phyloP scores from a whole-genome alignment of 2,797 vertebrate genomes.

The Characodon lateralis region DNA sequence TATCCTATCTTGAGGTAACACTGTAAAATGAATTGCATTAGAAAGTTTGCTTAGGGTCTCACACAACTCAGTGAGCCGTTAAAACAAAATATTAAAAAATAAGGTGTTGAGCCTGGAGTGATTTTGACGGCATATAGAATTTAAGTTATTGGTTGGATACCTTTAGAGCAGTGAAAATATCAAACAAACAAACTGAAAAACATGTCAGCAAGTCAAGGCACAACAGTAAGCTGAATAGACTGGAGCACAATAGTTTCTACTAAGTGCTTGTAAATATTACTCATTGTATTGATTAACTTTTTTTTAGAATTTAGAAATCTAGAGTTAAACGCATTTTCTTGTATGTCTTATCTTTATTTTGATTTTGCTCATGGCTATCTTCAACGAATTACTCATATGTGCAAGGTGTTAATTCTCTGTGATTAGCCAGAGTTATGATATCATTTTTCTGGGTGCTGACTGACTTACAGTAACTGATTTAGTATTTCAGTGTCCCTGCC shows the following conservation, averaged over 20 bases:
- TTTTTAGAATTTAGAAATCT: not conserved
- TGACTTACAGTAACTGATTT: constrained; percentile 34
- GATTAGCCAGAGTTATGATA: constrained; percentile 38
- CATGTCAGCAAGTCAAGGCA: constrained; percentile 5
- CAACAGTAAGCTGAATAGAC: constrained; percentile 16
- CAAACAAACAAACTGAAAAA: constrained; percentile 26
- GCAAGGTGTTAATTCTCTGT: constrained; percentile 9
- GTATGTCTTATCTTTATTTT: not conserved
- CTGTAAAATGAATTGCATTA: constrained; percentile 66
- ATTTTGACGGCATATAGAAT: constrained; percentile 55
- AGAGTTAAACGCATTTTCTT: not conserved
- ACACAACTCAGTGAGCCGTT: constrained; percentile 48
- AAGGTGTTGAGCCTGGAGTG: constrained; percentile 58
- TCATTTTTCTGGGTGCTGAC: constrained; percentile 24
- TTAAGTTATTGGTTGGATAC: constrained; percentile 43
- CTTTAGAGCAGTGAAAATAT: constrained; percentile 43
- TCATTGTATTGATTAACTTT: no score
- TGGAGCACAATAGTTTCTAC: not conserved
- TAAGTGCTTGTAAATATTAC: not conserved
- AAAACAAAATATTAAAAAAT: constrained; percentile 19
- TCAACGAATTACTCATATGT: not conserved
- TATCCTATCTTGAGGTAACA: constrained; percentile 48
- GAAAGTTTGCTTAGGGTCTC: constrained; percentile 55
- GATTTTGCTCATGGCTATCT: not conserved
- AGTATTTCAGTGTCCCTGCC: constrained; percentile 15